These are phyloP conservation scores for Lottia scabra DNA, from an alignment of 2,888 invertebrate species.

Conservation along the genomic window DNA sequence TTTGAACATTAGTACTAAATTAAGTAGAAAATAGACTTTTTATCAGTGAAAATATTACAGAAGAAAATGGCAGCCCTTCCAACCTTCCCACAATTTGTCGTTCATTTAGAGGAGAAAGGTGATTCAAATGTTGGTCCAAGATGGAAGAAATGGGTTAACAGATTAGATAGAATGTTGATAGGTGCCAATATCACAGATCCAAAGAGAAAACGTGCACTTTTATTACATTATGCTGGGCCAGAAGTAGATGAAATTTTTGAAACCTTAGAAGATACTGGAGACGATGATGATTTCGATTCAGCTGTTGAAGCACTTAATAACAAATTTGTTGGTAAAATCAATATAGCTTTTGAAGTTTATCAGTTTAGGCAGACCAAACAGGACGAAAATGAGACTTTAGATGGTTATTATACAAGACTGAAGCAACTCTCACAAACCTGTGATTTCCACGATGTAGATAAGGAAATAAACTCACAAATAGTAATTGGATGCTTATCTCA, in stretches of 20 bases:
- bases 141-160: slow-evolving; percentile 8
- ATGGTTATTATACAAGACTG: slow-evolving; percentile 19
- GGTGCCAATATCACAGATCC: not conserved
- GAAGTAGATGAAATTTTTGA: too few relatives aligned
- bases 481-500: slow-evolving; percentile 4
- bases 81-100: too few relatives aligned
- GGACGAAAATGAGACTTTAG: slow-evolving; percentile 8
- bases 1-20: too few relatives aligned
- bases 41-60: too few relatives aligned
- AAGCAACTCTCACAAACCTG: slow-evolving; percentile 17
- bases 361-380: slow-evolving; percentile 13
- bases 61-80: too few relatives aligned
- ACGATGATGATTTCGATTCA: slow-evolving; percentile 17
- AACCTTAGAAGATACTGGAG: slow-evolving; percentile 21
- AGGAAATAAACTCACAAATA: slow-evolving; percentile 22
- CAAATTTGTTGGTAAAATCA: slow-evolving; percentile 26
- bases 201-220: slow-evolving; percentile 15
- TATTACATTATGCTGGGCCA: slow-evolving; percentile 17
- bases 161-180: slow-evolving; percentile 1
- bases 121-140: slow-evolving; percentile 1
- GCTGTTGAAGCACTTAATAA: slow-evolving; percentile 7
- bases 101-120: too few relatives aligned
- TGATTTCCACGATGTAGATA: slow-evolving; percentile 24
- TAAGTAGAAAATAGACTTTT: too few relatives aligned
- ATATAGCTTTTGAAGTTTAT: slow-evolving; percentile 18